Conservation (phyloP, 2,113 vertebrate genomes). For the Eubucco bourcierii region DNA sequence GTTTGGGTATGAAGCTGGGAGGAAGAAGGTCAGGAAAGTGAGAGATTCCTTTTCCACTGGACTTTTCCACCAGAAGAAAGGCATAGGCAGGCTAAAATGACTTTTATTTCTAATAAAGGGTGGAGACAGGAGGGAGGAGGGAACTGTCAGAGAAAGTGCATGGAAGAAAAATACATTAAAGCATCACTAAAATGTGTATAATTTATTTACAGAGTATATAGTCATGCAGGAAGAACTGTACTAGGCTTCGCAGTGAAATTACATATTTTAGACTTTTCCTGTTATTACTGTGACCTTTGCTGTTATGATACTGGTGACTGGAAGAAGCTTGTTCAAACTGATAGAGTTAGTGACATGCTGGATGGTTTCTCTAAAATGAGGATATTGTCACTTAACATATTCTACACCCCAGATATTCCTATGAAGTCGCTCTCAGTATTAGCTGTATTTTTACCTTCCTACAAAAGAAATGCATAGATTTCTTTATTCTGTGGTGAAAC, state of each 20-base stretch:
- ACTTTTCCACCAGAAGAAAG: not conserved
- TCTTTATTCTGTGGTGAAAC: slow-evolving; percentile 50
- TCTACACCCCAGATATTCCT: not conserved
- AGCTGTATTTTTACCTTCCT: slow-evolving; percentile 47
- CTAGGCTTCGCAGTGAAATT: not conserved
- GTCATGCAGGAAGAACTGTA: not conserved
- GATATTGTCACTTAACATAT: not conserved
- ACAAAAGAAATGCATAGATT: slow-evolving; percentile 38
- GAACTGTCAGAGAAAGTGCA: not conserved
- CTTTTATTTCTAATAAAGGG: slow-evolving; percentile 48
- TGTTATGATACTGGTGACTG: not conserved
- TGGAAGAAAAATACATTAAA: slow-evolving; percentile 36
- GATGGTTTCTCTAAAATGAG: not conserved
- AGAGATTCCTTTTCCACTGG: not conserved
- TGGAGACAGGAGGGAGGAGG: not conserved
- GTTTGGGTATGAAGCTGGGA: not conserved
- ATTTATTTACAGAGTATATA: not conserved
- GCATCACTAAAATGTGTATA: not conserved
- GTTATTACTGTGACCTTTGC: not conserved
- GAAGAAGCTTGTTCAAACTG: slow-evolving; percentile 11
- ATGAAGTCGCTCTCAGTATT: slow-evolving; percentile 37
- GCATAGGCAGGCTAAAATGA: slow-evolving; percentile 44
- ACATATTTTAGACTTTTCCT: not conserved
- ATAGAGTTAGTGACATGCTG: not conserved
- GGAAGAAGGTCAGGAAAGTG: not conserved